Evolutionary conservation across 2,888 invertebrate species (phyloP).

Genomic region (Criorhina ranunculi): DNA sequence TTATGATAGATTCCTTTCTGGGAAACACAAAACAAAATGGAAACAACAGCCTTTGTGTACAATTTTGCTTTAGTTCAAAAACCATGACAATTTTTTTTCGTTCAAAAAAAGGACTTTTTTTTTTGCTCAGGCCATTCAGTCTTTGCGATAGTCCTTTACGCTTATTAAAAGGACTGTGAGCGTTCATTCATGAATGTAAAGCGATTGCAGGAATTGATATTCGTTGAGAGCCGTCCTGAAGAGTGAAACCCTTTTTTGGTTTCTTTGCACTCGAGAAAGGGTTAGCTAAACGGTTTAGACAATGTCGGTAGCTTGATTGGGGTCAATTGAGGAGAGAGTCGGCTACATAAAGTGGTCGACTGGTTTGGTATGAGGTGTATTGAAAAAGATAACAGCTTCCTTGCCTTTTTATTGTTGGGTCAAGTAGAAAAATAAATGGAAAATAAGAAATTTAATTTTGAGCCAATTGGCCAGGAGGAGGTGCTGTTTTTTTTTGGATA

Average conservation of each 20-base stretch:
- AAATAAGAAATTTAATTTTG: slow-evolving; percentile 65
- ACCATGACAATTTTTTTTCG: slow-evolving; percentile 10
- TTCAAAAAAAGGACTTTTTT: slow-evolving; percentile 5
- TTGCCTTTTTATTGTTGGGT: slow-evolving; percentile 50
- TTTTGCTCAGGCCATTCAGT: neutral
- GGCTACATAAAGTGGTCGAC: slow-evolving; percentile 31
- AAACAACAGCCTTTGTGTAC: slow-evolving; percentile 33
- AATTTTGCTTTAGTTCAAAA: slow-evolving; percentile 25
- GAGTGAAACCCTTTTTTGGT: slow-evolving; percentile 28
- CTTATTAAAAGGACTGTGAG: slow-evolving; percentile 42
- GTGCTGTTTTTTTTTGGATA: slow-evolving; percentile 2
- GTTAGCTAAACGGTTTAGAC: slow-evolving; percentile 59
- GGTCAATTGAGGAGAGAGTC: slow-evolving; percentile 54
- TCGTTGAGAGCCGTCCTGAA: neutral
- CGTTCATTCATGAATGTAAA: slow-evolving; percentile 54
- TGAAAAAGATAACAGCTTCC: slow-evolving; percentile 41
- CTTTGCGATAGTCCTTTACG: slow-evolving; percentile 30
- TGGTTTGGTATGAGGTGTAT: slow-evolving; percentile 5
- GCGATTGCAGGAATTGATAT: slow-evolving; percentile 54
- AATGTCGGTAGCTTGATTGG: slow-evolving; percentile 67
- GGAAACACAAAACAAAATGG: slow-evolving; percentile 11
- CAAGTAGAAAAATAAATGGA: slow-evolving; percentile 59
- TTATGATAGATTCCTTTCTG: slow-evolving; percentile 53
- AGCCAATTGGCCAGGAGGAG: slow-evolving; percentile 48
- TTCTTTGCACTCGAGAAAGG: slow-evolving; percentile 51